These are phyloP conservation scores for Spheniscus humboldti DNA, from an alignment of 2,797 vertebrate species.

Conservation along the genomic window DNA sequence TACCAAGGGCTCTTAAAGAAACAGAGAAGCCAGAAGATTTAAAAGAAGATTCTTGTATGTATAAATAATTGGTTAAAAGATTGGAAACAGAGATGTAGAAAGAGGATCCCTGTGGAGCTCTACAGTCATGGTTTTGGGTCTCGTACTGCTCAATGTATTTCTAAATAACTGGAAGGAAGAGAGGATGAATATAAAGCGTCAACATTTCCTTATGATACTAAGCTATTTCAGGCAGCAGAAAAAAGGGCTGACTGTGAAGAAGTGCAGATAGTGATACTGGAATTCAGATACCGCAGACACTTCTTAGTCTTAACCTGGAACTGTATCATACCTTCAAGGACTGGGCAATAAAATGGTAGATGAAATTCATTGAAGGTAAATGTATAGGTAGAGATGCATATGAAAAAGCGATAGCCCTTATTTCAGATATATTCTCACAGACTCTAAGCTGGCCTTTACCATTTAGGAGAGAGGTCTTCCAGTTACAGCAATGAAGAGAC, in stretches of 20 bases:
- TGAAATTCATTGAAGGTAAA: not conserved
- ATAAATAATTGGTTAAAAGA: conserved; percentile 31
- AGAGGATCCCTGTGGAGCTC: not conserved
- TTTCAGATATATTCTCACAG: not conserved
- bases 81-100: not conserved
- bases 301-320: not conserved
- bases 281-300: not conserved
- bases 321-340: not conserved
- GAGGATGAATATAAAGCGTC: not conserved
- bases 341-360: not conserved
- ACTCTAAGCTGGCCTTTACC: not conserved
- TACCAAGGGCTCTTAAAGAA: conserved; percentile 7
- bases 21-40: conserved; percentile 3
- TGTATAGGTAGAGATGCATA: not conserved
- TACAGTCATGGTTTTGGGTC: not conserved
- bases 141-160: not conserved
- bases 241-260: not conserved
- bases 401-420: not conserved
- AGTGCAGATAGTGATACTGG: not conserved
- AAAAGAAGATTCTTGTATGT: conserved; percentile 3
- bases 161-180: not conserved
- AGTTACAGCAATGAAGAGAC: not conserved
- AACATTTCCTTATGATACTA: conserved; percentile 3
- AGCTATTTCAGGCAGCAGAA: conserved; percentile 9
- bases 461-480: not conserved